These are phyloP conservation scores for Brachionus rubens DNA, from an alignment of 1,140 invertebrate species.

Conservation along the genomic window DNA sequence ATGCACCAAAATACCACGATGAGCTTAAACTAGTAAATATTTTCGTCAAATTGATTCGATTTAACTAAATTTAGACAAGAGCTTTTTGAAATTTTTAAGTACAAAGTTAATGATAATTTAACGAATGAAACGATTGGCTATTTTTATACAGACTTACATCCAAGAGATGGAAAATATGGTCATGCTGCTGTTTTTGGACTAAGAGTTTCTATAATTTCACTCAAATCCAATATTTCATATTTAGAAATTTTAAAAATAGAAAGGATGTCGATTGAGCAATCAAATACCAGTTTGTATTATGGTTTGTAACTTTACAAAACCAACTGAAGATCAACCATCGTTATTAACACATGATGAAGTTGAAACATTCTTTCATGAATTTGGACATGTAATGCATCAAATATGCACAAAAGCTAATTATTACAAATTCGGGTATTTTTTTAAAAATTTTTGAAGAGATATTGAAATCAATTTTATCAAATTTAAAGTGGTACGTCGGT, in stretches of 20 bases:
- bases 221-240: conserved; percentile 43
- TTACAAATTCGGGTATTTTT: conserved; percentile 57
- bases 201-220: conserved; percentile 52
- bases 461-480: background rate
- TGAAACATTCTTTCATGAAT: conserved; percentile 65
- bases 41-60: conserved; percentile 26
- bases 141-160: conserved; percentile 64
- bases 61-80: background rate
- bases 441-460: too few relatives aligned
- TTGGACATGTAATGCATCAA: conserved; percentile 65
- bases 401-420: conserved; percentile 62
- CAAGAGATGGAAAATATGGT: conserved; percentile 64
- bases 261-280: conserved; percentile 48
- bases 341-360: conserved; percentile 65
- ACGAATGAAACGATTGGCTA: conserved; percentile 61
- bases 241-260: conserved; percentile 6
- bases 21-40: conserved; percentile 63
- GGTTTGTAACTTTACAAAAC: conserved; percentile 65
- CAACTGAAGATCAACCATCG: conserved; percentile 62
- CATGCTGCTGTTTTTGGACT: conserved; percentile 61
- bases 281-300: conserved; percentile 63
- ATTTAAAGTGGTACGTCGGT: conserved; percentile 62
- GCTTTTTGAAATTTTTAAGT: conserved; percentile 51
- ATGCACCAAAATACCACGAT: conserved; percentile 62
- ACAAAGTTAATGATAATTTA: conserved; percentile 60